These are phyloP conservation scores for Microctonus hyperodae DNA, from an alignment of 2,888 invertebrate genomes.

Conservation along the genomic window DNA sequence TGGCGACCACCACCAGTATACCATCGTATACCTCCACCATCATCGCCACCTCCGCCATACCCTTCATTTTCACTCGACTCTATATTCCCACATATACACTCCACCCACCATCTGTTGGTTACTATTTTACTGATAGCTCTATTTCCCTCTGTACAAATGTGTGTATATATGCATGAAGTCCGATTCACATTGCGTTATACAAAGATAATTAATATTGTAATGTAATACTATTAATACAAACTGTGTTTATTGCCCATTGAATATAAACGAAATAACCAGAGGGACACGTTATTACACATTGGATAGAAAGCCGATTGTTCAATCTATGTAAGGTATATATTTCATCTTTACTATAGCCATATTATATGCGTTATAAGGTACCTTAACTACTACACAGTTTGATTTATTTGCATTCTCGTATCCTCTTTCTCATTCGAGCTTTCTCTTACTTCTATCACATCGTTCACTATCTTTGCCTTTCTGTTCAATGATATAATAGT, in stretches of 20 bases:
- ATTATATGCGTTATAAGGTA: constrained; percentile 3
- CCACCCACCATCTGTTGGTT: constrained; percentile 63
- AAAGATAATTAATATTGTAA: constrained; percentile 24
- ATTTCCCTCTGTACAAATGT: constrained; percentile 34
- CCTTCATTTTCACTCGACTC: constrained; percentile 21
- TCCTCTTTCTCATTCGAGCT: background rate
- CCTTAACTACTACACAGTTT: constrained; percentile 12
- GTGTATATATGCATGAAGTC: constrained; percentile 37
- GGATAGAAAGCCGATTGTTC: constrained; percentile 3
- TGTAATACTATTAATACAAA: constrained; percentile 56
- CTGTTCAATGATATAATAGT: constrained; percentile 6
- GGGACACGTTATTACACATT: constrained; percentile 31
- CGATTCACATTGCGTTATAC: constrained; percentile 35
- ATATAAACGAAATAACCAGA: constrained; percentile 43
- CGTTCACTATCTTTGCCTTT: background rate
- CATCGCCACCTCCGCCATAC: constrained; percentile 21
- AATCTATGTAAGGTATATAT: background rate
- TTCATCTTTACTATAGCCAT: background rate
- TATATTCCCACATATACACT: constrained; percentile 45
- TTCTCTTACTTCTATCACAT: background rate
- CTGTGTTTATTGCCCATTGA: constrained; percentile 56
- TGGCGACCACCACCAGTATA: constrained; percentile 33
- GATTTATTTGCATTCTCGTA: constrained; percentile 14
- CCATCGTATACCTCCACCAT: no score
- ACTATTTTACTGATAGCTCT: constrained; percentile 59